Evolutionary conservation across 1,140 invertebrate species (phyloP), one percentile per base, ranked within the genome.

Genomic region (Pogonomyrmex californicus): DNA sequence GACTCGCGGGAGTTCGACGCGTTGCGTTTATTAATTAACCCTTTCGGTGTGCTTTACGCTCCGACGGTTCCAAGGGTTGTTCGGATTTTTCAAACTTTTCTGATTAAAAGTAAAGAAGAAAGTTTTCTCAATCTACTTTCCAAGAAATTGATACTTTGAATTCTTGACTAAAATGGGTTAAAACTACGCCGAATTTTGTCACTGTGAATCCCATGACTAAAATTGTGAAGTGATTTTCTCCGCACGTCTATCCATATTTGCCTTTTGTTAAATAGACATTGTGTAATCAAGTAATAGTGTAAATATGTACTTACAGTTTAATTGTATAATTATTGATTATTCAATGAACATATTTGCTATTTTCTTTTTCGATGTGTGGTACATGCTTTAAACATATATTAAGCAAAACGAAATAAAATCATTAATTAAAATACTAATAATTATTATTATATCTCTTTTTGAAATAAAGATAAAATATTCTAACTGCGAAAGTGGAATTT

Each of bases 1-100:
- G 63, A 36, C n/a, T 23, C 5, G 14, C n/a, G 23, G 17, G 54
- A 44, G 54, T 60, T 73, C 68, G 79, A 83, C 68, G 33, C 68
- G 79, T 83, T 83, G 68, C 79, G 79, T 83, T 83, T 83, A 83
- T 83, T 83, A 83, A 83, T 83, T 83, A 83, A 83, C 79, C 68
- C 79, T 73, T 73, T 83, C 68, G 79, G 56, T 73, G 68, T 73
- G 68, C 68, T 83, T 83, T 83, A 83, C 68, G 79, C 54, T 17
- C 41, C 51, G 68, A 62, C n/a, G 68, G 79, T 75, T 75, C 68
- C 79, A 30, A 36, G 56, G 68, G 44, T 75, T 83, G 54, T 49
- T 47, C 68, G 68, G 68, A 83, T 83, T 83, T 83, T 83, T 83
- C 68, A 38, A 83, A 83, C 79, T 83, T 83, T 83, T 83, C 68